Evolutionary conservation across 2,797 vertebrate species (phyloP), one percentile per base, ranked within the genome.

Genomic region (Sebastes variabilis): DNA sequence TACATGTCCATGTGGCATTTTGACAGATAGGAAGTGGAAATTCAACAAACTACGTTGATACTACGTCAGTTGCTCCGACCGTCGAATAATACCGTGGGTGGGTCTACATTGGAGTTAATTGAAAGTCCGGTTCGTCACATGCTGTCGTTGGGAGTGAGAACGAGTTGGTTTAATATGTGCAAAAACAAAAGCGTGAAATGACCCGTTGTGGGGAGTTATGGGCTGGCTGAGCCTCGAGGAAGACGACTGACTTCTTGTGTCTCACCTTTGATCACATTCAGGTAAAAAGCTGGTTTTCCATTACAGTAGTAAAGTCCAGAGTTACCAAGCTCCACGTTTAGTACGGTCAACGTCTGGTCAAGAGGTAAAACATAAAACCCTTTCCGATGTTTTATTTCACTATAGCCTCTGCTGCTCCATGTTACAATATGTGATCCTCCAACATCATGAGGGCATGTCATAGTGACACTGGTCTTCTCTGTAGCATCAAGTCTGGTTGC

Each of bases 281-380:
- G 58, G 20, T 69, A 69, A 0, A 2, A 8, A 49, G 56, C 71
- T n/a, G 70, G 18, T 67, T 34, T 56, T 46, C 46, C 71, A 22
- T 25, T 4, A 56, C 58, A 79, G 77, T 2, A 25, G 58, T 74
- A 69, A 32, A 80, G 65, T 56, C 65, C 71, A 34, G 65, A 27
- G 32, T 69, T 0, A 2, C 1, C 0, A 7, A 8, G 55, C 20
- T 14, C 0, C 32, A 74, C 0, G 0, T 0, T 0, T n/a, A 0
- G 0, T 18, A 75, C 20, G 1, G 4, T 75, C 78, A 80, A 9
- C 3, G 8, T 27, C 38, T 29, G n/a, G 20, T 25, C 0, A 4
- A 2, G 0, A 12, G 2, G 0, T 7, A 71, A 78, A 61, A 66
- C 34, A 25, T 8, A 0, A 72, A 54, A 12, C 2, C 38, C 13